Base-by-base conservation (phyloP, 2,888 invertebrate genomes). In the Drosophila vallismaia region DNA sequence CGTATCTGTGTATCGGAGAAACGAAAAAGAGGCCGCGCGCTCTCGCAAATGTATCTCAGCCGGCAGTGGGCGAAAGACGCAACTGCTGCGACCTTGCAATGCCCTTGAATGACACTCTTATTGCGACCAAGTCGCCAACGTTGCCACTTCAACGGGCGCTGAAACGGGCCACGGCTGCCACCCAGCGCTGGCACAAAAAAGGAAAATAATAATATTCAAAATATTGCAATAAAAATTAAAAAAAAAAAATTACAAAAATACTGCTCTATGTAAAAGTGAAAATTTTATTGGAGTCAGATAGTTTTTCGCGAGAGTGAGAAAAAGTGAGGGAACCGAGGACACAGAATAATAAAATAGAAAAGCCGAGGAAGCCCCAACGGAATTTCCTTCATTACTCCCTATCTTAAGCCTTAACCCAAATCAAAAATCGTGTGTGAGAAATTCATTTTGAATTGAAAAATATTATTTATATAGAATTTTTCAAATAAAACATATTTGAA, bases 91-190 rank as follows among this genome's bases (percentile, higher is more conserved):
- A 91, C 91, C 92, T 91, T 91, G 91, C 85, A 89, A 91, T 89
- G 91, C 91, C 91, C 91, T 91, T 91, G 91, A 91, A 88, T 90
- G 91, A 90, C 91, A 91, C 90, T 91, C 88, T 88, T 89, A 88
- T 83, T 90, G 89, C 86, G 90, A 80, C 84, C 80, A 85, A 79
- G 70, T 75, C 74, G 82, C 74, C 70, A 76, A 63, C 74, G 76
- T 64, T 80, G 88, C 82, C 78, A 88, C 79, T 80, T 73, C 83
- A 77, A 77, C 86, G 76, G 81, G 79, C 76, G 70, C 79, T 76
- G 79, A 79, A 42, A 19, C 40, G 40, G 79, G 76, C 82, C 72
- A 76, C 87, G 75, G 79, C 77, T 83, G 86, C 83, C 86, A 82
- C 83, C 70, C 71, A 79, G 71, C 78, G 75, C 82, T 81, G 80